Evolutionary conservation across 2,797 vertebrate genomes (phyloP).

Genomic region (Australoheros facetus): DNA sequence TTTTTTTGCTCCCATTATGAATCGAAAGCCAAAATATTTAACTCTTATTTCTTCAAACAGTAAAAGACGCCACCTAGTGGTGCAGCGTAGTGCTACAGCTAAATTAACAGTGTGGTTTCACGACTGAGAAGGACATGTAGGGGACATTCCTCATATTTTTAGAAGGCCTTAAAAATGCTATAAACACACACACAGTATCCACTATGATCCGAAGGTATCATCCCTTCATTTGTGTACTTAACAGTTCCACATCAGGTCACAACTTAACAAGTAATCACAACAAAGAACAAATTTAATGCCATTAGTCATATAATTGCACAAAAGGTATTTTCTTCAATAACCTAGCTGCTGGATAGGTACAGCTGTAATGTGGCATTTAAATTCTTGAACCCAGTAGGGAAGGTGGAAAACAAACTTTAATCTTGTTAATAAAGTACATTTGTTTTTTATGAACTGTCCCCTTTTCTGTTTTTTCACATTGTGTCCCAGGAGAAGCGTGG

Average conservation of each 20-base stretch:
- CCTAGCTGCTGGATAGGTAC: neutral
- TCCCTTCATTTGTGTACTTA: neutral
- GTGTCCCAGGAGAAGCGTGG: constrained; percentile 90
- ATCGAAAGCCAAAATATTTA: neutral
- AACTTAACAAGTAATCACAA: neutral
- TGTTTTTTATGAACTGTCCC: neutral
- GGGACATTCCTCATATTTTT: neutral
- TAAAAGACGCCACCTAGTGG: constrained; percentile 5
- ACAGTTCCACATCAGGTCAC: neutral
- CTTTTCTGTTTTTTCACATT: neutral
- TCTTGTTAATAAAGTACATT: constrained; percentile 25
- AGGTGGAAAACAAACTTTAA: constrained; percentile 15
- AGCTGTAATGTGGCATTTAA: constrained; percentile 23
- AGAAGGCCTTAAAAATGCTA: neutral
- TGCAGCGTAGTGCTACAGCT: neutral
- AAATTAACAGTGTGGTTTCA: neutral
- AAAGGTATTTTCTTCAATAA: neutral
- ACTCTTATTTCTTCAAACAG: neutral
- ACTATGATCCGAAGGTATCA: neutral
- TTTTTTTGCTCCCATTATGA: neutral
- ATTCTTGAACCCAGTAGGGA: constrained; percentile 6
- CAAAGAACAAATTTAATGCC: neutral
- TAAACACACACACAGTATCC: neutral
- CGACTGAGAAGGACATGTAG: neutral
- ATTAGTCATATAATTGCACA: constrained; percentile 4